These are phyloP conservation scores for Thomomys bottae DNA, from an alignment of 2,113 vertebrate genomes.

Conservation along the genomic window DNA sequence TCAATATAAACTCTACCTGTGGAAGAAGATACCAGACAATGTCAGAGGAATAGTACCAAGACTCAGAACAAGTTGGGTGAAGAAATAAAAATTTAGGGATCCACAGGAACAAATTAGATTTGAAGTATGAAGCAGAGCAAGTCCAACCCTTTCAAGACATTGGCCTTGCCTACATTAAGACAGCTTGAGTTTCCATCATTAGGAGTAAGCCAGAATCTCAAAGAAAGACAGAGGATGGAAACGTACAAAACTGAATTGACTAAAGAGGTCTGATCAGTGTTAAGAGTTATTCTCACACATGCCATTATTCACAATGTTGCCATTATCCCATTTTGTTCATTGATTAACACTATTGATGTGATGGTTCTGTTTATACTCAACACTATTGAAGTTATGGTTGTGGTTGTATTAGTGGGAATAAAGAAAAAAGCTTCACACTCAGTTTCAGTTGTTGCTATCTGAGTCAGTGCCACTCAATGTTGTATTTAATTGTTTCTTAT, in stretches of 20 bases:
- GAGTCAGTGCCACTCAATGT: background rate
- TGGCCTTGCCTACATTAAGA: background rate
- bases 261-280: background rate
- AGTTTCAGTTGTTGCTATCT: slow-evolving; percentile 10
- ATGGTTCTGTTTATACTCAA: background rate
- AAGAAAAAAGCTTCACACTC: background rate
- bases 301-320: background rate
- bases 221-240: background rate
- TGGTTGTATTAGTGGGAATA: background rate
- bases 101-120: background rate
- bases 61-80: background rate
- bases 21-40: background rate
- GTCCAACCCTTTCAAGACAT: background rate
- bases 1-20: background rate
- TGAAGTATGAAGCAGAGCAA: background rate
- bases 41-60: background rate
- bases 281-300: background rate
- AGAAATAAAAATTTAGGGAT: background rate
- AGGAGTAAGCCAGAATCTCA: background rate
- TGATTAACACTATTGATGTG: background rate
- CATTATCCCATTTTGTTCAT: background rate
- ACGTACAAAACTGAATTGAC: background rate
- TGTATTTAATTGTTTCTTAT: slow-evolving; percentile 17
- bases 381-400: background rate
- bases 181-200: background rate